Base-by-base conservation (phyloP, 2,797 vertebrate genomes). In the Sebastes steindachneri region DNA sequence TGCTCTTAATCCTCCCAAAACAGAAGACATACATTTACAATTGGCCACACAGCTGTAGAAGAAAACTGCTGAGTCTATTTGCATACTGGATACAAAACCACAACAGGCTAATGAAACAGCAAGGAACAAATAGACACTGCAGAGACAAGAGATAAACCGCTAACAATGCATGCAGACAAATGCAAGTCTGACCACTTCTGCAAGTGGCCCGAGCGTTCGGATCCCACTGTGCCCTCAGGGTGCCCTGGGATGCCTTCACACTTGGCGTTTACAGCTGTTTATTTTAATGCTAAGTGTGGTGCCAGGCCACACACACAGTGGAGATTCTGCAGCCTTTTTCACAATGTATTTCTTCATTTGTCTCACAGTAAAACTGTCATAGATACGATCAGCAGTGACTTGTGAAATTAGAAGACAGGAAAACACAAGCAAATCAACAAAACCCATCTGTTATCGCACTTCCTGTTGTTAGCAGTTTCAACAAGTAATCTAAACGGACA, bases 201-300 rank as follows among this genome's bases (percentile, higher is more conserved):
- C 59, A 31, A 31, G 29, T 17, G 10, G 19, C 14, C 7, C 3
- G 17, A 28, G 17, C 3, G 7, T 58, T 29, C 8, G 7, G 12
- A 9, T 17, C 55, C 11, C 17, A 53, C 11, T 53, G 45, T 54
- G 57, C 29, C 31, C 66, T 51, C 15, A 8, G 4, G 6, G 33
- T 25, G 55, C 26, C 59, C 21, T 28, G 8, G 33, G 33, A 29
- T 31, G 70, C 14, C 37, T 66, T 74, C n/a, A 60, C 41, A 68
- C 62, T 7, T 79, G 28, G 23, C 33, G 29, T 66, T 54, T 19
- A 55, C 41, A 66, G 58, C 53, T 70, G 65, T 26, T 72, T 3
- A 63, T 74, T 83, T 58, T 41, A 65, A 70, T 73, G 33, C 58
- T 48, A 45, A 75, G 35, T 35, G 57, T 26, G 35, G 31, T 41